A percentile compares a stretch with the other conserved stretches of the same genome.
Conservation (phyloP, 1,140 invertebrate species). For the Sinonovacula constricta region DNA sequence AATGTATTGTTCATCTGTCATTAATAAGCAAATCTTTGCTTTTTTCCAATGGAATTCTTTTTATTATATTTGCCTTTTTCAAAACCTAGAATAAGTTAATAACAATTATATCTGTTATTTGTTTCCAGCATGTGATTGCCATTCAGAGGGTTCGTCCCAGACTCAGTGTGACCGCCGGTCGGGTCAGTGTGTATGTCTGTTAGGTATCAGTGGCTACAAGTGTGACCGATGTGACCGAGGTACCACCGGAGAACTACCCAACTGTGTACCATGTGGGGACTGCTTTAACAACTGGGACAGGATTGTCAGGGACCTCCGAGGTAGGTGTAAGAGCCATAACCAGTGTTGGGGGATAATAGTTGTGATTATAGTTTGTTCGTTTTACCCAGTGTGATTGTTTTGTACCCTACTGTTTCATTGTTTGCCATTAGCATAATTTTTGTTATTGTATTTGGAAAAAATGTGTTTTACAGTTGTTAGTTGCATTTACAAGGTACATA, state of each 20-base stretch:
- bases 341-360: too few species aligned
- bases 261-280: slow-evolving; percentile 97
- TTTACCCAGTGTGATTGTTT: too few species aligned
- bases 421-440: too few species aligned
- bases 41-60: too few species aligned
- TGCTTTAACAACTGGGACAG: slow-evolving; percentile 99
- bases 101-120: slow-evolving; percentile 1
- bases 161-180: slow-evolving; percentile 82
- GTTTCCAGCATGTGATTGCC: slow-evolving; percentile 89
- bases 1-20: too few species aligned
- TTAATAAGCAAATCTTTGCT: too few species aligned
- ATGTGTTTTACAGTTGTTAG: too few species aligned
- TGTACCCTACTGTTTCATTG: too few species aligned
- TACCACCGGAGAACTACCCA: slow-evolving; percentile 92
- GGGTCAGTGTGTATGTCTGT: slow-evolving; percentile 84
- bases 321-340: too few species aligned
- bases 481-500: too few species aligned
- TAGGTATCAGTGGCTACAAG: slow-evolving; percentile 94
- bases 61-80: not conserved
- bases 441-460: too few species aligned
- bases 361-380: too few species aligned
- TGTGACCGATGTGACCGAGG: slow-evolving; percentile 97
- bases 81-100: not conserved
- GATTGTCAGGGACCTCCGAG: slow-evolving; percentile 87
- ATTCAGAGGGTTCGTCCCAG: slow-evolving; percentile 89